Base-by-base conservation (phyloP, 2,113 vertebrate species). In the Mandrillus leucophaeus region DNA sequence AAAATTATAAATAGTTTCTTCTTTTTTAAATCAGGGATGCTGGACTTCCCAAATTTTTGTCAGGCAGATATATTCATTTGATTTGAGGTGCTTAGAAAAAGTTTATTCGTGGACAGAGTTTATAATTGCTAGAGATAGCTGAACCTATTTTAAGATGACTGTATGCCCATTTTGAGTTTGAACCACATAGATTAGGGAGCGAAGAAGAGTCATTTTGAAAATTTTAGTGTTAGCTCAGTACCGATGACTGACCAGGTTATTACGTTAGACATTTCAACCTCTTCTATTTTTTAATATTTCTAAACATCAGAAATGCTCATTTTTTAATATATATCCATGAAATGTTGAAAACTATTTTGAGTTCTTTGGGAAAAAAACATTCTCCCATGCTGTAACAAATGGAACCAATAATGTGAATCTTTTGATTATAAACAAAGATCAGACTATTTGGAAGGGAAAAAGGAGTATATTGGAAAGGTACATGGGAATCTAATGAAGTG, bases 21-120 rank as follows among this genome's bases (percentile, higher is more conserved):
- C 23, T 76, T 89, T 88, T 88, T 97, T 95, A 91, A 81, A 84
- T 93, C 30, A 92, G 80, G 95, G 90, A 92, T 85, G 18, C 59
- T 98, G 79, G 40, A 78, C 20, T 90, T 97, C 10, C 82, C 61
- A 52, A 70, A 23, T 79, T 88, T 93, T 89, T 96, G 81, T 52
- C 52, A 89, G 88, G 76, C 32, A 96, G 40, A 61, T 7, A 35
- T 78, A 88, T 88, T 96, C 57, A 75, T 96, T 79, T 96, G 55
- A 83, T 52, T 22, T n/a, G 64, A 78, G 55, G 32, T 96, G 40
- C 38, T 93, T 57, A 96, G 85, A 78, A 80, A 90, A 94, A 38
- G 2, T 75, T 79, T 50, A 70, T 40, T 95, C 25, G 55, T 87
- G 9, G n/a, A 73, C 75, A 94, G 35, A 50, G 22, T 72, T 93